phyloP scores from a whole-genome alignment of 2,888 invertebrate genomes.

The Anagyrus pseudococci region DNA sequence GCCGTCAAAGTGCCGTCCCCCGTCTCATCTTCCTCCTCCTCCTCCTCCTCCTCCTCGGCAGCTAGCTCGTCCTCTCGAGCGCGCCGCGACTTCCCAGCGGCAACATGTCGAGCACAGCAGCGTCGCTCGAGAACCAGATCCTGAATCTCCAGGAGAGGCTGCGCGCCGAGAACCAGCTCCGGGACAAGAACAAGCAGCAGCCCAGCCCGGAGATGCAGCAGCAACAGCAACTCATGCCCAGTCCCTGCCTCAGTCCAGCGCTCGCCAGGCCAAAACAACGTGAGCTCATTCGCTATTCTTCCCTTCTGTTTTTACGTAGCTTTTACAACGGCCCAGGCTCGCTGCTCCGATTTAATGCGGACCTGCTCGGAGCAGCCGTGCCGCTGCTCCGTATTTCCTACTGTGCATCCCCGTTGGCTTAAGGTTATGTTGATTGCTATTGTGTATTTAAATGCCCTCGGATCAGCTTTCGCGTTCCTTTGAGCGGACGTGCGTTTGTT shows the following conservation, averaged over 20 bases:
- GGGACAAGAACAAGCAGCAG: conserved; percentile 64
- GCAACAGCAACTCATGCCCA: conserved; percentile 15
- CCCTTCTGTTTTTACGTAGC: not conserved
- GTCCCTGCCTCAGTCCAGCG: conserved; percentile 57
- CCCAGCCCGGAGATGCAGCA: conserved; percentile 53
- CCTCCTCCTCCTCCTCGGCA: too few species aligned
- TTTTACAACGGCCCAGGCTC: not conserved
- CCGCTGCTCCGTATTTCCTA: too few species aligned
- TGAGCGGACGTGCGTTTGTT: too few species aligned
- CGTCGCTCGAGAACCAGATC: conserved; percentile 80
- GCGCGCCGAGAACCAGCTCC: conserved; percentile 73
- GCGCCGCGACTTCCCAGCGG: conserved; percentile 38
- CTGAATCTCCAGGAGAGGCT: conserved; percentile 83
- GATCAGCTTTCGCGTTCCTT: too few species aligned
- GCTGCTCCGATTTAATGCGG: too few species aligned
- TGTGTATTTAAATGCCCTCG: too few species aligned
- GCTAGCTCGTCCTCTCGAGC: too few species aligned
- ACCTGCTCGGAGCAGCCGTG: too few species aligned
- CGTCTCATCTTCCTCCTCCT: conserved; percentile 11
- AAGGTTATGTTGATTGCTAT: too few species aligned
- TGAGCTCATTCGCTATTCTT: too few species aligned
- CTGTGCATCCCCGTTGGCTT: too few species aligned
- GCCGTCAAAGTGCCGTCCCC: conserved; percentile 27
- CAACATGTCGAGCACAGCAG: conserved; percentile 74
- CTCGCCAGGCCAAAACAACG: conserved; percentile 69